Percentiles rank a stretch among this genome's conserved stretches.
phyloP scores from a whole-genome alignment of 2,797 vertebrate genomes.

The Poeciliopsis presidionis region DNA sequence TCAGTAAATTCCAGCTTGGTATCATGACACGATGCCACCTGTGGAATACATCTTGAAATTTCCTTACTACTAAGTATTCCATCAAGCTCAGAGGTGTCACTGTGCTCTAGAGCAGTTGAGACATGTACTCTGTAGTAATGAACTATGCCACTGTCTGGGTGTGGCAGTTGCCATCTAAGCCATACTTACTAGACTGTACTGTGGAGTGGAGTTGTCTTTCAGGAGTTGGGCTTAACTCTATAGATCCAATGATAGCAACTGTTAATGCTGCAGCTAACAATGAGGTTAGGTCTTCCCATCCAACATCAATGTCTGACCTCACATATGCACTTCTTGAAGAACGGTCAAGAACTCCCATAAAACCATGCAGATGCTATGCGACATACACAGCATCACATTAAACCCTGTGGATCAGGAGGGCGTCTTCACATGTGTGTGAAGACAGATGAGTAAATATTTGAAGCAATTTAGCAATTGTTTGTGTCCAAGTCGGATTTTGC shows the following conservation, averaged over 20 bases:
- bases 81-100: not conserved
- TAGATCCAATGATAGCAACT: not conserved
- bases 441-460: no score
- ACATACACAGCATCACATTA: not conserved
- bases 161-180: not conserved
- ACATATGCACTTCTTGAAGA: not conserved
- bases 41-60: not conserved
- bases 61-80: not conserved
- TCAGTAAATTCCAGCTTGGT: not conserved
- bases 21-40: not conserved
- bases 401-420: not conserved
- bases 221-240: not conserved
- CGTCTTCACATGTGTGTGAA: not conserved
- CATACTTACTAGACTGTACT: not conserved
- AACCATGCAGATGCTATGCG: not conserved
- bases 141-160: not conserved
- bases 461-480: no score
- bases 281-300: not conserved
- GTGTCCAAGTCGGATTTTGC: no score
- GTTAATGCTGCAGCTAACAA: not conserved
- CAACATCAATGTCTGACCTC: not conserved
- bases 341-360: not conserved
- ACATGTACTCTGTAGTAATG: no score
- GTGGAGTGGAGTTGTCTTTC: not conserved
- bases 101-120: not conserved